Percentiles rank a stretch among this genome's conserved stretches.
phyloP scores from a whole-genome alignment of 2,113 vertebrate species.

The Neodontobutis hainanensis region DNA sequence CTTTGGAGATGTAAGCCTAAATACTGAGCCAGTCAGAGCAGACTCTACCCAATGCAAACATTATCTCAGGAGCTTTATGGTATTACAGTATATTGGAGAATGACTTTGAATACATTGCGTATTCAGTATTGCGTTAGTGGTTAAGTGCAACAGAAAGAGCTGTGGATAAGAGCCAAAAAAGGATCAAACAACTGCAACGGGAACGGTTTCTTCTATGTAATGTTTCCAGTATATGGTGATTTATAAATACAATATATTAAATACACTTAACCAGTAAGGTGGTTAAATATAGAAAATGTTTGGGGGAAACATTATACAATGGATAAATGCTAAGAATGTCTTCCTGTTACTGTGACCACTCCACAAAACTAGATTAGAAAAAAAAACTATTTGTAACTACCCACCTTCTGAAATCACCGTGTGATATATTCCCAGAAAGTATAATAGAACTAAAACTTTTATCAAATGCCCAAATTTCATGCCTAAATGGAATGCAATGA shows the following conservation, averaged over 20 bases:
- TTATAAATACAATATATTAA: too few relatives aligned
- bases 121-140: conserved; percentile 66
- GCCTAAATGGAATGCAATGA: too few relatives aligned
- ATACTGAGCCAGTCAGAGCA: conserved; percentile 37
- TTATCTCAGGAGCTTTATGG: conserved; percentile 1
- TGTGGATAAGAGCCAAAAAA: conserved; percentile 40
- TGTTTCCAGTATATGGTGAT: too few relatives aligned
- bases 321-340: background rate
- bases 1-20: conserved; percentile 39
- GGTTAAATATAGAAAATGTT: background rate
- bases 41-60: conserved; percentile 17
- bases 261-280: too few relatives aligned
- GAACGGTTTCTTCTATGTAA: too few relatives aligned
- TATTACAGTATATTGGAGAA: background rate
- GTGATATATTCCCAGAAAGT: too few relatives aligned
- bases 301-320: background rate
- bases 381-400: too few relatives aligned
- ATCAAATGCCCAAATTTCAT: too few relatives aligned
- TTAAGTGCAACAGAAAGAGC: conserved; percentile 58
- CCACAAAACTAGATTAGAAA: too few relatives aligned
- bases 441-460: too few relatives aligned
- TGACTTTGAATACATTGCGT: conserved; percentile 16
- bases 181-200: background rate
- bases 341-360: conserved; percentile 1
- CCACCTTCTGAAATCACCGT: too few relatives aligned